These are phyloP conservation scores for Parnassius smintheus DNA, from an alignment of 2,888 invertebrate genomes.

Conservation along the genomic window DNA sequence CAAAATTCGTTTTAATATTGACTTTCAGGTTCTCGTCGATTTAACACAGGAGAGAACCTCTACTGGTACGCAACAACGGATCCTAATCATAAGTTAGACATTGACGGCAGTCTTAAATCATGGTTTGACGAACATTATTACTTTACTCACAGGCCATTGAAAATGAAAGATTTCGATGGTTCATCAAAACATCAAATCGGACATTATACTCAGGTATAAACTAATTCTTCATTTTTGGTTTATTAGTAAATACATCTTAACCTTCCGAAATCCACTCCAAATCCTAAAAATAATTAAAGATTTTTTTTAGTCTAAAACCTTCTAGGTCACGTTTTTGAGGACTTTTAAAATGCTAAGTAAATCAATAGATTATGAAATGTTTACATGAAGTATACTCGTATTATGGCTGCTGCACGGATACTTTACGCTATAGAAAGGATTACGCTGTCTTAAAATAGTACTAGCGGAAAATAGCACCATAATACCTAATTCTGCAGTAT, in stretches of 20 bases:
- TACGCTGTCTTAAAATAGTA: no score
- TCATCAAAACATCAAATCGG: conserved; percentile 45
- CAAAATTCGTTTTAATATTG: background rate
- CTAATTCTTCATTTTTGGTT: background rate
- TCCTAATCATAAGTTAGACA: conserved; percentile 38
- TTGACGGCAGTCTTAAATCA: conserved; percentile 39
- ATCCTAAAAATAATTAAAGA: no score
- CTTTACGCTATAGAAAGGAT: no score
- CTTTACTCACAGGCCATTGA: conserved; percentile 47
- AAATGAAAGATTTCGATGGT: conserved; percentile 40
- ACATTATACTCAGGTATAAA: conserved; percentile 68
- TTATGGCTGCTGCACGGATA: no score
- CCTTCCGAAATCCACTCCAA: no score
- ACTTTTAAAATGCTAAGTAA: no score
- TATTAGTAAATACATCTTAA: background rate
- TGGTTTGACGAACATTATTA: conserved; percentile 64
- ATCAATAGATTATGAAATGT: no score
- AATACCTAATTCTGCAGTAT: no score
- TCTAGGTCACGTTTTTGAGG: no score
- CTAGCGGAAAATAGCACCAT: no score
- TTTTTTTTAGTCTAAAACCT: no score
- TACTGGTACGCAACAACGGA: conserved; percentile 48
- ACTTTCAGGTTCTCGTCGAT: conserved; percentile 56
- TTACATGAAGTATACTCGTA: no score
- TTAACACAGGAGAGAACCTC: conserved; percentile 62